phyloP scores from a whole-genome alignment of 2,888 invertebrate genomes.

The Oscheius sp. region DNA sequence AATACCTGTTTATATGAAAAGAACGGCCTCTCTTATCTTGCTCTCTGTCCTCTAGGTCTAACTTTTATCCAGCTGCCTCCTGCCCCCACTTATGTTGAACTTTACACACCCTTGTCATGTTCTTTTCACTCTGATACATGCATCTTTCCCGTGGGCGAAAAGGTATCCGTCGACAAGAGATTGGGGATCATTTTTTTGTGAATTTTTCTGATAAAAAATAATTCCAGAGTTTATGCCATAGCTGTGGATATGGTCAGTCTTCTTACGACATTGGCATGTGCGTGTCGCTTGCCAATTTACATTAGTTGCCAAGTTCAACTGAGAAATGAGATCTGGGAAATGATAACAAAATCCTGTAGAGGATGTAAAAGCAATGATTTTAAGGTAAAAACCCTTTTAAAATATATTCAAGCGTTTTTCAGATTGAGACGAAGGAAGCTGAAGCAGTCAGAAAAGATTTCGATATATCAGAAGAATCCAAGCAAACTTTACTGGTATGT shows the following conservation, averaged over 20 bases:
- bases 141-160: neutral
- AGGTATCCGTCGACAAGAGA: neutral
- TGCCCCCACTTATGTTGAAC: neutral
- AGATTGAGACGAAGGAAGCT: slow-evolving; percentile 10
- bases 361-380: slow-evolving; percentile 43
- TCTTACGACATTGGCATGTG: slow-evolving; percentile 68
- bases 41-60: too few species aligned
- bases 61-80: too few species aligned
- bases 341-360: slow-evolving; percentile 33
- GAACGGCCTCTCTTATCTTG: too few species aligned
- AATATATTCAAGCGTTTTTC: neutral
- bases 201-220: neutral
- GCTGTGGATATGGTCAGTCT: slow-evolving; percentile 67
- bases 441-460: neutral
- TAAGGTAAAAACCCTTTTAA: slow-evolving; percentile 40
- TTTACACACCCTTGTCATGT: neutral
- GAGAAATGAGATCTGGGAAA: slow-evolving; percentile 54
- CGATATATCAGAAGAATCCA: slow-evolving; percentile 19
- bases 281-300: slow-evolving; percentile 70
- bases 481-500: slow-evolving; percentile 25
- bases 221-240: slow-evolving; percentile 63
- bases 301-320: slow-evolving; percentile 61
- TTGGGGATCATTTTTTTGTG: too few species aligned
- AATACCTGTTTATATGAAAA: too few species aligned
- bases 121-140: neutral